phyloP scores from a whole-genome alignment of 2,888 invertebrate genomes.

The Stomorhina lunata region DNA sequence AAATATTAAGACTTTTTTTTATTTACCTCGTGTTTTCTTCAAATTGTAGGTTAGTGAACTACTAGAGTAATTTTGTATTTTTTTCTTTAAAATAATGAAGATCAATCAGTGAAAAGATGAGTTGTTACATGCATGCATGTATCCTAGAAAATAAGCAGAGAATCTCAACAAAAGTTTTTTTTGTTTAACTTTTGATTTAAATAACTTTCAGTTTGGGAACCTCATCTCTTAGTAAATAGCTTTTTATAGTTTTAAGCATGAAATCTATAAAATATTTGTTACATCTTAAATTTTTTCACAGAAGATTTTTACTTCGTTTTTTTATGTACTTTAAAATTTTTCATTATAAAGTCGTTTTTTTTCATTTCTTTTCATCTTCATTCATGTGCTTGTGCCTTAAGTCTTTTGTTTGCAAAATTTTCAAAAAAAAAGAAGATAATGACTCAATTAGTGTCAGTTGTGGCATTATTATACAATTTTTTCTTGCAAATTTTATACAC shows the following conservation, averaged over 20 bases:
- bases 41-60: conserved; percentile 63
- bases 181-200: background rate
- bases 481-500: conserved; percentile 24
- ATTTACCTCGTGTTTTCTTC: conserved; percentile 1
- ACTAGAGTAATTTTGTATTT: conserved; percentile 49
- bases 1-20: conserved; percentile 5
- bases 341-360: background rate
- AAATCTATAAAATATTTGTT: conserved; percentile 8
- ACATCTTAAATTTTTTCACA: conserved; percentile 11
- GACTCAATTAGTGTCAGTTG: conserved; percentile 64
- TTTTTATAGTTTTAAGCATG: background rate
- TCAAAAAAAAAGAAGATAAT: conserved; percentile 56
- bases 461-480: conserved; percentile 44
- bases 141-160: background rate
- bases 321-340: background rate
- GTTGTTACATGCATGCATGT: conserved; percentile 4
- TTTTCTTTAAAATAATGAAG: conserved; percentile 42
- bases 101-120: conserved; percentile 47
- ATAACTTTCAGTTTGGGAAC: background rate
- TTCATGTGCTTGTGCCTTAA: background rate
- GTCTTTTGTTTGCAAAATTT: conserved; percentile 40
- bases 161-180: background rate
- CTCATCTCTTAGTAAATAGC: background rate
- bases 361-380: background rate
- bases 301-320: background rate